Evolutionary conservation across 2,113 vertebrate species (phyloP), one percentile per base, ranked within the genome.

Genomic region (Alligator mississippiensis): DNA sequence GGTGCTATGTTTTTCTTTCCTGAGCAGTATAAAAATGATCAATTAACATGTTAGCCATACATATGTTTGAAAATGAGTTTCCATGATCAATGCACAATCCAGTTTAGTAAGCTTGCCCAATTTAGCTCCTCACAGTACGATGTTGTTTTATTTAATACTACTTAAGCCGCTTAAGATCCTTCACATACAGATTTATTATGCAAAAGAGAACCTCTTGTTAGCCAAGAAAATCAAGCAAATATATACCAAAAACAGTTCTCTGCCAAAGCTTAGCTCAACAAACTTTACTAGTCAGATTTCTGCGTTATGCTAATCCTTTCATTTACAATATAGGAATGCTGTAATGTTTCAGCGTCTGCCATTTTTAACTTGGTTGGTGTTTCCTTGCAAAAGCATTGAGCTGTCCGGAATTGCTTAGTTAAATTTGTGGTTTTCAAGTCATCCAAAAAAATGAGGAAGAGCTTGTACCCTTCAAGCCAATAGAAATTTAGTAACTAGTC

Each of bases 401-500:
- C 3, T 87, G 82, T 18, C 54, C 16, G 76, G 18, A 72, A 22
- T 19, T 72, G 70, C 82, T 55, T 84, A 30, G 17, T 77, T 93
- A 55, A 81, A 24, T n/a, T 83, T 94, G 21, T 28, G 15, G 57
- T 93, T 91, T 91, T 83, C 75, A 66, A 21, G 68, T 93, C 80
- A 89, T 58, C 74, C 64, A 88, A 60, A 59, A 85, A 76, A 91
- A 80, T 38, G 17, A 88, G 19, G 58, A 95, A 27, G 68, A 80
- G 22, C 1, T 1, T 87, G 30, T 90, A 27, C 61, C 24, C 66
- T 93, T 25, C 17, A 27, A 86, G 27, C 16, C 9, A 81, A 70
- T 74, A 90, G 4, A 24, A 84, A 2, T 80, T 88, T 86, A 68
- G 22, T 13, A 19, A 0, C 68, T 62, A 8, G 27, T 91, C 58